phyloP scores from a whole-genome alignment of 2,797 vertebrate species.

The Thaleichthys pacificus region DNA sequence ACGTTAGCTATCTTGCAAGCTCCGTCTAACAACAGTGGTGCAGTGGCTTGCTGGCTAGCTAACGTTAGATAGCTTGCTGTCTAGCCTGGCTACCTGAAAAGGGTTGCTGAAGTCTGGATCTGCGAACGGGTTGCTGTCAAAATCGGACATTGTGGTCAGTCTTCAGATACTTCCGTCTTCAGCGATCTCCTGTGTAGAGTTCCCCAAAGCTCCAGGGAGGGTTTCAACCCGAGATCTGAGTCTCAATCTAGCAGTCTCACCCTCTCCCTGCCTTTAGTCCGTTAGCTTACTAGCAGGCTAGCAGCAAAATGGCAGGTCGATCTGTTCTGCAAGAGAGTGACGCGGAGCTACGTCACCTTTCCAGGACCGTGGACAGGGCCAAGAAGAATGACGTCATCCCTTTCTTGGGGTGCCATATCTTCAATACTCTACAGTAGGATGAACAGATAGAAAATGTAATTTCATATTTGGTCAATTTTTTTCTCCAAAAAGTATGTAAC shows the following conservation, averaged over 20 bases:
- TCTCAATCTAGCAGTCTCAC: slow-evolving; percentile 54
- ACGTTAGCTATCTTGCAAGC: not conserved
- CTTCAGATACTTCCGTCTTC: slow-evolving; percentile 28
- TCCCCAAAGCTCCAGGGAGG: slow-evolving; percentile 45
- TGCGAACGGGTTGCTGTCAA: slow-evolving; percentile 96
- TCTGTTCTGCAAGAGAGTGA: slow-evolving; percentile 45
- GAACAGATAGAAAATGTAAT: too few species aligned
- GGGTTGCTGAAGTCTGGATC: slow-evolving; percentile 98
- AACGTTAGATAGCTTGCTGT: slow-evolving; percentile 22
- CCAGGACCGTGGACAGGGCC: slow-evolving; percentile 64
- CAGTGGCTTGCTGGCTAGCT: slow-evolving; percentile 22
- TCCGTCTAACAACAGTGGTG: too few species aligned
- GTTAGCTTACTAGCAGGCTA: slow-evolving; percentile 55
- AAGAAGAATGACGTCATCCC: not conserved
- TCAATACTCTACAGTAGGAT: too few species aligned
- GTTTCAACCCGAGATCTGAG: slow-evolving; percentile 38
- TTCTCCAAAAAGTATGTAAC: too few species aligned
- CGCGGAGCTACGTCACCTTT: slow-evolving; percentile 58
- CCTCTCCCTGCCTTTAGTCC: slow-evolving; percentile 57
- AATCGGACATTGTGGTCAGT: slow-evolving; percentile 86
- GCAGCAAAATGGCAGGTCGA: slow-evolving; percentile 73
- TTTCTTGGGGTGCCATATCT: too few species aligned
- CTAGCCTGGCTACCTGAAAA: slow-evolving; percentile 78
- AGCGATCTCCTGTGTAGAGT: slow-evolving; percentile 28
- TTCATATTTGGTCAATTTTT: too few species aligned